Evolutionary conservation across 1,140 invertebrate genomes (phyloP), one percentile per base, ranked within the genome.

Genomic region (Adoxophyes honmai): DNA sequence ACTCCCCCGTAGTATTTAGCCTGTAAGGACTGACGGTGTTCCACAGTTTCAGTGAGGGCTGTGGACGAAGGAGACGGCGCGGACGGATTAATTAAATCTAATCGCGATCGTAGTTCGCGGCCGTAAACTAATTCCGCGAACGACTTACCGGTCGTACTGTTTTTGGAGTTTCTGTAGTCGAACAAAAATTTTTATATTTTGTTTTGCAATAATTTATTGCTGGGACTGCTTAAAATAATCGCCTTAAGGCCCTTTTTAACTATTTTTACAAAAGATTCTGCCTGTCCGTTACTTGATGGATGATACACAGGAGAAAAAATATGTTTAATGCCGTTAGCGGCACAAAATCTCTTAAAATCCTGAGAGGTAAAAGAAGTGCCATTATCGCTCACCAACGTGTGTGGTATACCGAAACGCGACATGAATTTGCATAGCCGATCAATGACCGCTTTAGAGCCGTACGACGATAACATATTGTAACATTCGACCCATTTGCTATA

Each of bases 381-480:
- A 63, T 73, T 73, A 38, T 73, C 72, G 60, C 59, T 66, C 6
- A 73, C 74, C 37, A 72, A 35, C 0, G 59, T 62, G 13, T 42
- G 28, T 4, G 70, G 73, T n/a, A 70, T 8, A 0, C 73, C 66
- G 52, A 67, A 64, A 18, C 66, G 56, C 0, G 68, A 68, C 53
- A 70, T 68, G 56, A 68, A 66, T 21, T 73, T 65, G 15, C 14
- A 59, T 16, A 67, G 34, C 16, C 64, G 66, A 5, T 13, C 36
- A 21, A 64, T 64, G 4, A 64, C 53, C 0, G 59, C 44, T 15
- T 18, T 60, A 1, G 62, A 59, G 21, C 34, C 39, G 16, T 34
- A 55, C 1, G 44, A 44, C 11, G 18, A 18, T 1, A 11, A 9
- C 55, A 61, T 52, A 18, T 52, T 15, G 15, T 60, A 68, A n/a